phyloP scores from a whole-genome alignment of 2,888 invertebrate genomes.

The Amitus sp. region DNA sequence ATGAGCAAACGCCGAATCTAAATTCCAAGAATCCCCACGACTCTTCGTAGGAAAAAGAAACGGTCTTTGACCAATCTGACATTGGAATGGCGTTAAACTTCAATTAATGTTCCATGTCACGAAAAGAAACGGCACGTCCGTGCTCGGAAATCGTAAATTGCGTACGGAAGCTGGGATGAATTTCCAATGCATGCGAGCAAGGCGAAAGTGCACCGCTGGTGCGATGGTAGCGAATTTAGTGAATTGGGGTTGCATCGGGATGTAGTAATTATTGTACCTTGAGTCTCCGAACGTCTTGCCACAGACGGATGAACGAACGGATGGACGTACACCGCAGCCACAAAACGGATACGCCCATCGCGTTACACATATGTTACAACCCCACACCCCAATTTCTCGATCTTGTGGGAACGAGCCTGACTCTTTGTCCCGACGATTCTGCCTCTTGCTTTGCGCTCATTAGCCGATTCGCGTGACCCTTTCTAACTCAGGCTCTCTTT shows the following conservation, averaged over 20 bases:
- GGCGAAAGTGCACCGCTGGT: constrained; percentile 37
- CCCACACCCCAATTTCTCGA: constrained; percentile 45
- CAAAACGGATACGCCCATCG: constrained; percentile 62
- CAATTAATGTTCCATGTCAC: too few relatives aligned
- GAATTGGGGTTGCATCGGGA: constrained; percentile 55
- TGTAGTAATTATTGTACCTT: constrained; percentile 61
- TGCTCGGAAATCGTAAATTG: constrained; percentile 51
- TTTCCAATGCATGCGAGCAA: constrained; percentile 39
- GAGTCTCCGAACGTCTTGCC: constrained; percentile 48
- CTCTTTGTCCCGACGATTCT: constrained; percentile 38
- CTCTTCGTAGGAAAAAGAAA: background rate
- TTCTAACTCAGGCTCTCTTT: too few relatives aligned
- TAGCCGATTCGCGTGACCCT: constrained; percentile 19
- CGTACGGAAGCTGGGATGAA: constrained; percentile 58
- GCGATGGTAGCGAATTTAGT: constrained; percentile 51
- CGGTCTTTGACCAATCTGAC: too few relatives aligned
- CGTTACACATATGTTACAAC: constrained; percentile 65
- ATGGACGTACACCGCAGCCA: constrained; percentile 56
- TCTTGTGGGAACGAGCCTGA: constrained; percentile 46
- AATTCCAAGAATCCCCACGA: too few relatives aligned
- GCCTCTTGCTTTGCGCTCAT: constrained; percentile 33
- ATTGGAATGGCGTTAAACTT: background rate
- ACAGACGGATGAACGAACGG: constrained; percentile 52
- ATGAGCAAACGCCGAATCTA: too few relatives aligned
- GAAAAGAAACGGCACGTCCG: constrained; percentile 11